Evolutionary conservation across 1,140 invertebrate species (phyloP), one percentile per base, ranked within the genome.

Genomic region (Cryptotermes secundus): DNA sequence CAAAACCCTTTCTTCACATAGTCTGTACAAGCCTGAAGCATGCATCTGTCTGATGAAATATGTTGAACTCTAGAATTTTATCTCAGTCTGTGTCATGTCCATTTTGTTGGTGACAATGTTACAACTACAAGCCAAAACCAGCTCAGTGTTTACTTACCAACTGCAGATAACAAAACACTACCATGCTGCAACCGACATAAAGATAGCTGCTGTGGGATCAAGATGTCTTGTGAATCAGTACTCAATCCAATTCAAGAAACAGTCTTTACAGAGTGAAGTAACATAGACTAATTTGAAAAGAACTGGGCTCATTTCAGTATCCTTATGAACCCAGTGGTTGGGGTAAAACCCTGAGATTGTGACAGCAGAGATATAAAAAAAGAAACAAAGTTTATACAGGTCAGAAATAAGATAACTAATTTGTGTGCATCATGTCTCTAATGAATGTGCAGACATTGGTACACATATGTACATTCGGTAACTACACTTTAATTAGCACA

Each of bases 101-200:
- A 72, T 72, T 72, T 31, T 31, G 59, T 72, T 72, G 26, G 59
- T 72, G 59, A 72, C 59, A 72, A n/a, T 26, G 59, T 72, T 72
- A 72, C 7, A 31, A 26, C 59, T 72, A 72, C n/a, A 72, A 72
- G 59, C 59, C 26, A 72, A 26, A 72, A 72, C 26, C 59, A 72
- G 26, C 26, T 26, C 6, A 7, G 9, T 31, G 26, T 72, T 72
- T 72, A 72, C 59, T 72, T 72, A 72, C 59, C 59, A 72, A n/a
- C 59, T 72, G 59, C 59, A n/a, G 59, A 72, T 72, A n/a, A 72
- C 59, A 72, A n/a, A 72, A 72, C 59, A n/a, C 26, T 72, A 72
- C 59, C 59, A 31, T 72, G 59, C 59, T 72, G 59, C 59, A 72
- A 72, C 59, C 26, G 10, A 72, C 14, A 72, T 4, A 72, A 72